phyloP scores from a whole-genome alignment of 2,797 vertebrate species.

The Takifugu rubripes region DNA sequence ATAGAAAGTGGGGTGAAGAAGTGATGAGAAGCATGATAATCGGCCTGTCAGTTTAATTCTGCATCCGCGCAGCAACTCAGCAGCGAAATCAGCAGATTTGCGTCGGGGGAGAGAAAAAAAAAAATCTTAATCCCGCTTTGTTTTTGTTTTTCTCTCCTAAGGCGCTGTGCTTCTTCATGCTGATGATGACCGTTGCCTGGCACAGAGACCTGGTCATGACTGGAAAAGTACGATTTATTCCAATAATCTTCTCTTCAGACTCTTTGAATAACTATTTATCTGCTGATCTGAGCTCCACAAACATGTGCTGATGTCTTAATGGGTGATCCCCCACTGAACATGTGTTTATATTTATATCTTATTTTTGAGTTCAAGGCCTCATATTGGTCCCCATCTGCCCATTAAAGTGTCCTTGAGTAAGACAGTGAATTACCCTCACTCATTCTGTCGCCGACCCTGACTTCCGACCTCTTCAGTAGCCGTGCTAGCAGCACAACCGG shows the following conservation, averaged over 20 bases:
- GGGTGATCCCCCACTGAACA: too few relatives aligned
- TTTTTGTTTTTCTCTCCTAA: conserved; percentile 22
- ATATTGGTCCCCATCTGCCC: conserved; percentile 5
- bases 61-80: too few relatives aligned
- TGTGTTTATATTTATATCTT: not conserved
- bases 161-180: conserved; percentile 72
- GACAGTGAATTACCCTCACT: conserved; percentile 37
- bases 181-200: conserved; percentile 67
- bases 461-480: conserved; percentile 31
- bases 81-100: too few relatives aligned
- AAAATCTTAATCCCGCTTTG: not conserved
- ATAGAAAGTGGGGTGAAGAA: not conserved
- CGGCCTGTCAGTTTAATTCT: too few relatives aligned
- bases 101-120: too few relatives aligned
- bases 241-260: not conserved
- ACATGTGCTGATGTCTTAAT: too few relatives aligned
- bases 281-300: too few relatives aligned
- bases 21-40: not conserved
- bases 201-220: conserved; percentile 62
- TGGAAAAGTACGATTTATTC: conserved; percentile 58
- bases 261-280: too few relatives aligned
- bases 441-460: conserved; percentile 23
- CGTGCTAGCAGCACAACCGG: not conserved
- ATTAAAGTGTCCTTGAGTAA: conserved; percentile 37
- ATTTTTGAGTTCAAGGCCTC: conserved; percentile 10